Evolutionary conservation across 1,140 invertebrate species (phyloP), one percentile per base, ranked within the genome.

Genomic region (Brachionus manjavacas): DNA sequence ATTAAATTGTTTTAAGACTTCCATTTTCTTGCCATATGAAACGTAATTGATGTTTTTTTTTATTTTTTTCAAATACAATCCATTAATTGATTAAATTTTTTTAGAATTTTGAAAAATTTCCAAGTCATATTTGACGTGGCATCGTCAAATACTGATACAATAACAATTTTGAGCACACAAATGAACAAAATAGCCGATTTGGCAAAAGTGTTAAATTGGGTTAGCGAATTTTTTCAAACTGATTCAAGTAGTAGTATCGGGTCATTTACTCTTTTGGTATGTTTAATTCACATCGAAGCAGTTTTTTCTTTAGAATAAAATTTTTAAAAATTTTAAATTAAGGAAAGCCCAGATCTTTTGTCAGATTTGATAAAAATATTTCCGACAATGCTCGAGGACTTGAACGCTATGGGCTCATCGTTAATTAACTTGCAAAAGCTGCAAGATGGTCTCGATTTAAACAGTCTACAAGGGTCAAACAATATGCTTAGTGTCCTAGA

Each of bases 161-260:
- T 76, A 3, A 76, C 43, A 49, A 76, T 76, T 25, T 76, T 76
- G 25, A 28, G 20, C 16, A 76, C 72, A 4, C 72, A 76, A 76
- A 28, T 76, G 72, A 76, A 76, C 31, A 76, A 76, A 12, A 11
- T 76, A 4, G 46, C 43, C 12, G 72, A 76, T 49, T 25, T 76
- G 20, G 72, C 43, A 4, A 76, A 49, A 76, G 12, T 76, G 14
- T 49, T 76, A 52, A 20, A 20, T 20, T 76, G 72, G 72, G 41
- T 76, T 76, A 76, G 72, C 43, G 4, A 49, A 23, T 76, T 76
- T 25, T 76, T 76, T 76, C 72, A 76, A 49, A 76, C 72, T 28
- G 72, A 76, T 49, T 76, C 72, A 52, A 76, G 72, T 76, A 76
- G 72, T 76, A 76, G 72, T 49, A 76, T 76, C 28, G 72, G 72